Evolutionary conservation across 2,888 invertebrate genomes (phyloP), one percentile per base, ranked within the genome.

Genomic region (Acleris emargana): DNA sequence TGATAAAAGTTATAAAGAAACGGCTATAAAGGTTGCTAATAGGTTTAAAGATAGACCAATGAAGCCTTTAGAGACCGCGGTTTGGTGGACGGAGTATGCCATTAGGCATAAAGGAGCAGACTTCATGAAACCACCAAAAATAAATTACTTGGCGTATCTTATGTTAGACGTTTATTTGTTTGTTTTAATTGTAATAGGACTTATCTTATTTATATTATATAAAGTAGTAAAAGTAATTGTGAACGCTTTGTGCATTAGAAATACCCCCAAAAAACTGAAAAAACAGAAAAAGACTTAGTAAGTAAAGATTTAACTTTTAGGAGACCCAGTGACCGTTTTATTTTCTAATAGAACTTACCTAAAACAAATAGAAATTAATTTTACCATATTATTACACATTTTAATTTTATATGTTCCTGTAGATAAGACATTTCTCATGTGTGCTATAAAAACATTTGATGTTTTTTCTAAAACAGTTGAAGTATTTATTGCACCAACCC

Each of bases 111-210:
- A 75, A 67, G 74, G 73, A 50, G 74, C 73, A 13, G 51, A 58
- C 17, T 72, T 72, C 52, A 70, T 76, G 66, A 73, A 68, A 62
- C 70, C 70, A 4, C 74, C 76, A 2, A 78, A 87, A 60, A 75
- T 93, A 67, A 78, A 80, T 3, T 84, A 88, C 70, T 83, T 89
- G 73, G 85, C 89, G 71, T 84, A 84, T 67, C 67, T 84, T 20
- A 72, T 92, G 42, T 67, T 93, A 5, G 95, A 95, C 76, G 87
- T 95, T 38, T 81, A 60, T 58, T 52, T 94, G 42, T 89, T 79
- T 13, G 89, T 93, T 69, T 72, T 88, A 1, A 13, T 86, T 0
- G 13, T 67, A 5, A 13, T 60, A 16, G 18, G 2, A 67, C 3
- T 67, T 49, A 5, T 67, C 28, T 28, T 59, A 51, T 20, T 62